A percentile compares a stretch with the other conserved stretches of the same genome.
Conservation (phyloP, 2,113 vertebrate genomes). For the Solea senegalensis region DNA sequence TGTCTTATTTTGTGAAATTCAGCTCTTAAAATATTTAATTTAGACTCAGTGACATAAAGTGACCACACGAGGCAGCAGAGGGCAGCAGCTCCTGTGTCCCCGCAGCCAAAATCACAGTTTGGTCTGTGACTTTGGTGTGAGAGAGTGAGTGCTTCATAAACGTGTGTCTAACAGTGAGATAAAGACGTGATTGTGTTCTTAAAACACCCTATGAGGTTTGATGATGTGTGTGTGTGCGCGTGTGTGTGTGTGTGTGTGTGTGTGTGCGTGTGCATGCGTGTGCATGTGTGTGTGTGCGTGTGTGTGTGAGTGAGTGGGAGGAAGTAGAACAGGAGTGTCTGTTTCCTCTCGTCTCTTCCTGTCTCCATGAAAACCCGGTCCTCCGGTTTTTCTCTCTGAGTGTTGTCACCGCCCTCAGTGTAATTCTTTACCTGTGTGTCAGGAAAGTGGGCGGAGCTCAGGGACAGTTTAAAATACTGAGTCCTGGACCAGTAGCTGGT, state of each 20-base stretch:
- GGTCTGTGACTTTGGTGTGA: no score
- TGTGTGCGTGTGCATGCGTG: neutral
- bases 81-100: no score
- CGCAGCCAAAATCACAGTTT: no score
- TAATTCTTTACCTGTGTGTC: neutral
- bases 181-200: no score
- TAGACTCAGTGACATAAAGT: no score
- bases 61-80: no score
- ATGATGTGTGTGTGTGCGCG: neutral
- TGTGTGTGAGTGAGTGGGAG: neutral
- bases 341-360: constrained; percentile 1
- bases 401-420: neutral
- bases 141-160: no score
- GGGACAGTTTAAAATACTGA: neutral
- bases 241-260: constrained; percentile 13
- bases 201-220: no score
- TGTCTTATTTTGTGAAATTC: no score
- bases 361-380: neutral
- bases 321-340: constrained; percentile 11
- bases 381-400: neutral
- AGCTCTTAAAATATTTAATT: no score
- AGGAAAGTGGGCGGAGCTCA: neutral
- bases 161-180: no score
- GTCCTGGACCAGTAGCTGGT: neutral
- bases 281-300: neutral